Base-by-base conservation (phyloP, 2,113 vertebrate genomes). In the Notiomystis cincta region DNA sequence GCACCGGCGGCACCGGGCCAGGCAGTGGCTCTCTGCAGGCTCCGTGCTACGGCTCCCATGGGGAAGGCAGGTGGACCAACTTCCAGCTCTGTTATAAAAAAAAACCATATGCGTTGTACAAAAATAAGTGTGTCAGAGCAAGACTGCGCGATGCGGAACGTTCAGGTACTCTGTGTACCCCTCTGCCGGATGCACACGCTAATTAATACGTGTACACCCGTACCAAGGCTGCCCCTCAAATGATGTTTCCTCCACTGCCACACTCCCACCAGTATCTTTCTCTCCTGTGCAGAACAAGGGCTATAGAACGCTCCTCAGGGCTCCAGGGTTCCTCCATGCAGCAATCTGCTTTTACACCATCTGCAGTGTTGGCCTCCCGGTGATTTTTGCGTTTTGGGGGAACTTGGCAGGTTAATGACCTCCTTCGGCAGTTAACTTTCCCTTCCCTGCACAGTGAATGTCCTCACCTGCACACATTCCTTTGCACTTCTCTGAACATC, bases 1-100 rank as follows among this genome's bases (percentile, higher is more conserved):
- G 27, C 6, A 1, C 21, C 45, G 10, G 3, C 13, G 38, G 28
- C 54, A 2, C 31, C 0, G 47, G 5, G 54, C 47, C 54, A 11
- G 33, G 8, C 19, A 1, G 16, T 0, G 35, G 12, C 48, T 8
- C 33, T 2, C 33, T 3, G 79, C 17, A 1, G 35, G 10, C 37
- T 20, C 48, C 48, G 0, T 3, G 48, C 30, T 3, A 1, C 20
- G 6, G 71, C n/a, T 24, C 4, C 60, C 53, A 0, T 2, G 60
- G 27, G n/a, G 27, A n/a, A 24, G 37, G n/a, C 53, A 24, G 24
- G 20, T 0, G 62, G 6, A 6, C 1, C 1, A 14, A 2, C 28
- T 22, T 25, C 21, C 45, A 20, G 8, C 14, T 28, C 61, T 27
- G 3, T 2, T 10, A 8, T 19, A 15, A 11, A 13, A 15, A 22